Evolutionary conservation across 1,140 invertebrate genomes (phyloP).

Genomic region (Orchesella cincta): DNA sequence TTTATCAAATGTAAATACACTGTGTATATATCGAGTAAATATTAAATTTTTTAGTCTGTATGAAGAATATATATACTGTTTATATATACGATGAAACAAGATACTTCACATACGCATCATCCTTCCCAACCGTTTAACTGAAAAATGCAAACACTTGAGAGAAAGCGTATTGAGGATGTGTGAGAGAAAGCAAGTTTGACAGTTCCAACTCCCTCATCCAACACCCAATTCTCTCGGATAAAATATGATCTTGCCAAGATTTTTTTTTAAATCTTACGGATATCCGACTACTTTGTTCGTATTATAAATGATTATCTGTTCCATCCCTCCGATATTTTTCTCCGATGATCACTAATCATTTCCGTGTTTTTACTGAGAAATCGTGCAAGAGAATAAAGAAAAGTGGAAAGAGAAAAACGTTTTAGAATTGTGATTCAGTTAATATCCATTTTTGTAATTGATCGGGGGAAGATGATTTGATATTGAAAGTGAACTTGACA

Average conservation of each 20-base stretch:
- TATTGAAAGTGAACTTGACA: no score
- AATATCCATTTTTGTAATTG: not conserved
- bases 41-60: no score
- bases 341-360: slow-evolving; percentile 43
- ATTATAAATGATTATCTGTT: slow-evolving; percentile 37
- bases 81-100: no score
- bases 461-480: no score
- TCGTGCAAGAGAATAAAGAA: not conserved
- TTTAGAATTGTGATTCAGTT: not conserved
- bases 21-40: no score
- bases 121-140: no score
- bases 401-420: not conserved
- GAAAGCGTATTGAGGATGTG: not conserved
- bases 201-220: not conserved
- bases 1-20: no score
- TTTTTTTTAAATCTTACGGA: not conserved
- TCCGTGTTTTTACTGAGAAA: not conserved
- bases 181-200: not conserved
- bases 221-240: not conserved
- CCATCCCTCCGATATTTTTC: slow-evolving; percentile 28
- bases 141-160: not conserved
- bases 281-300: slow-evolving; percentile 5
- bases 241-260: slow-evolving; percentile 17
- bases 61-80: no score
- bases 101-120: no score